phyloP scores from a whole-genome alignment of 2,888 invertebrate species.

The Psococerastis gibbosa region DNA sequence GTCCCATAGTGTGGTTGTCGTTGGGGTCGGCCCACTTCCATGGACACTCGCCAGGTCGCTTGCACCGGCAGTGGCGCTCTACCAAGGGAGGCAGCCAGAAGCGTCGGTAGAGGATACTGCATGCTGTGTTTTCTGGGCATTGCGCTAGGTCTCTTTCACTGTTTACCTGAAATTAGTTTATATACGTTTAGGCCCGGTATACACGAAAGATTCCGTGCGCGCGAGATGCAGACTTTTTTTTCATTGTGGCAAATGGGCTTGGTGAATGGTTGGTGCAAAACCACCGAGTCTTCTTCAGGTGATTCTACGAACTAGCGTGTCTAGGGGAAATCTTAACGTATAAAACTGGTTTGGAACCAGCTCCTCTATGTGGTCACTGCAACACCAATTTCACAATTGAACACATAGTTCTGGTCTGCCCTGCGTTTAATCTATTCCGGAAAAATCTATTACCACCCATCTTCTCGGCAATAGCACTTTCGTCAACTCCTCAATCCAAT shows the following conservation, averaged over 20 bases:
- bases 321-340: too few relatives aligned
- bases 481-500: too few relatives aligned
- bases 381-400: too few relatives aligned
- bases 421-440: too few relatives aligned
- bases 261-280: not conserved
- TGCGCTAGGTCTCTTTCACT: slow-evolving; percentile 38
- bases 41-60: slow-evolving; percentile 27
- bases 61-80: slow-evolving; percentile 41
- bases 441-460: too few relatives aligned
- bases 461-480: too few relatives aligned
- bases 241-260: too few relatives aligned
- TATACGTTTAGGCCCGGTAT: too few relatives aligned
- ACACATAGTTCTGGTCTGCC: too few relatives aligned
- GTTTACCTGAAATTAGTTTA: slow-evolving; percentile 32
- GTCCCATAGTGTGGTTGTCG: slow-evolving; percentile 26
- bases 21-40: slow-evolving; percentile 26
- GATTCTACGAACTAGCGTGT: not conserved
- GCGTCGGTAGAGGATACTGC: slow-evolving; percentile 33
- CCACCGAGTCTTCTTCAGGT: slow-evolving; percentile 3
- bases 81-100: slow-evolving; percentile 38
- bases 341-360: too few relatives aligned
- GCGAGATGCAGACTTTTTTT: slow-evolving; percentile 14
- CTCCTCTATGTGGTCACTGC: too few relatives aligned
- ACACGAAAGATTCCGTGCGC: slow-evolving; percentile 12
- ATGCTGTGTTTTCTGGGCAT: slow-evolving; percentile 32